Evolutionary conservation across 2,113 vertebrate genomes (phyloP).

Genomic region (Melanostigma gelatinosum): DNA sequence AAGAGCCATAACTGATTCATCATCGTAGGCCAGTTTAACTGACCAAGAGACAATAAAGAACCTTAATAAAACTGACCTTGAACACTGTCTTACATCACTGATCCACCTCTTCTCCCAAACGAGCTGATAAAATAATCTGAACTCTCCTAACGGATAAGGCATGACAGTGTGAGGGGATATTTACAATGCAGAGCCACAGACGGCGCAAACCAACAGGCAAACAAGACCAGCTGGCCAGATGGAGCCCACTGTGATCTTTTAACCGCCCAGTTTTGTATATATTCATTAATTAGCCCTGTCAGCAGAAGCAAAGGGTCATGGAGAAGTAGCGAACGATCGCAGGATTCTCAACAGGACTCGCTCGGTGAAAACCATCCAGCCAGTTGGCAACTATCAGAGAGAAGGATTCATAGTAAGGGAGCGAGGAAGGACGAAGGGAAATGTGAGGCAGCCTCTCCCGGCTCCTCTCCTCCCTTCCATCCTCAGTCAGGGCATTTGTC

Average conservation of each 20-base stretch:
- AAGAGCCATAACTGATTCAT: constrained; percentile 17
- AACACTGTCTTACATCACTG: constrained; percentile 3
- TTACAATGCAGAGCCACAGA: constrained; percentile 48
- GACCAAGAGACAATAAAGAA: constrained; percentile 18
- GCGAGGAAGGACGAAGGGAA: constrained; percentile 43
- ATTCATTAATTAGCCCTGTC: constrained; percentile 68
- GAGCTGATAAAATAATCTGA: neutral
- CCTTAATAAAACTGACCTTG: constrained; percentile 28
- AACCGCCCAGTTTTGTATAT: constrained; percentile 59
- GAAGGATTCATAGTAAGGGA: constrained; percentile 54
- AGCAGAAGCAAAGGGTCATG: constrained; percentile 56
- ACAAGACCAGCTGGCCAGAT: constrained; percentile 69
- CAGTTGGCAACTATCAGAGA: constrained; percentile 39
- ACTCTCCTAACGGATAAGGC: constrained; percentile 10
- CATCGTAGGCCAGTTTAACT: constrained; percentile 4
- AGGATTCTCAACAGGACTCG: constrained; percentile 32
- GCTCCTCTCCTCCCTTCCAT: constrained; percentile 55
- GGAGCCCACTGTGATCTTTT: constrained; percentile 57
- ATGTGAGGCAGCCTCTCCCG: constrained; percentile 60
- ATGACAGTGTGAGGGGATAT: constrained; percentile 25
- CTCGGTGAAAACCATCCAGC: constrained; percentile 30
- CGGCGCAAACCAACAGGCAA: constrained; percentile 52
- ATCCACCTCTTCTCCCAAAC: constrained; percentile 5
- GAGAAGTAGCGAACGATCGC: constrained; percentile 21
- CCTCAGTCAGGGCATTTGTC: constrained; percentile 79